Percentiles rank a stretch among this genome's conserved stretches.
Evolutionary conservation across 2,113 vertebrate genomes (phyloP).

Genomic region (Perca flavescens): DNA sequence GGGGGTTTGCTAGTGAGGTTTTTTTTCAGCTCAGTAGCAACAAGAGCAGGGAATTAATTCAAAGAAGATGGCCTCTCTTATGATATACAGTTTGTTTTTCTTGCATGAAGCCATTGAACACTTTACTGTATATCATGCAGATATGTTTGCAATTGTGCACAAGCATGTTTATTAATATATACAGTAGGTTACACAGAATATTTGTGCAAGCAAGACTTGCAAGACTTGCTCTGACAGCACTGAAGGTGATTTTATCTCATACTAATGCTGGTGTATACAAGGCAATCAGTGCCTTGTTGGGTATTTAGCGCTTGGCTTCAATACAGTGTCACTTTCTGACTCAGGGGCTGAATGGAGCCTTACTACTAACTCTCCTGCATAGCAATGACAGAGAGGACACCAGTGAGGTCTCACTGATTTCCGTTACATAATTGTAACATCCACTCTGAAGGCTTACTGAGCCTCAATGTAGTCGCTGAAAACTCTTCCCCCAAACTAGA

Average conservation of each 20-base stretch:
- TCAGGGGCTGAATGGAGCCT: constrained; percentile 63
- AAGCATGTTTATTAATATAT: constrained; percentile 44
- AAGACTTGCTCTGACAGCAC: constrained; percentile 4
- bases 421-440: constrained; percentile 26
- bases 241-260: constrained; percentile 25
- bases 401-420: constrained; percentile 40
- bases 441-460: neutral
- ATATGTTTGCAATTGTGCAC: constrained; percentile 32
- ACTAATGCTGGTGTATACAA: constrained; percentile 33
- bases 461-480: neutral
- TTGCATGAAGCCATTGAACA: constrained; percentile 7
- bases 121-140: constrained; percentile 7
- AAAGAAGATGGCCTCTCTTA: constrained; percentile 46
- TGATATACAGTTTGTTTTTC: constrained; percentile 63
- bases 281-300: constrained; percentile 51
- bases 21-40: constrained; percentile 61
- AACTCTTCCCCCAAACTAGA: neutral
- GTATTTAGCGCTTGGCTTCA: constrained; percentile 61
- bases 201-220: neutral
- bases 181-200: constrained; percentile 13
- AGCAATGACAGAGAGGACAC: constrained; percentile 62
- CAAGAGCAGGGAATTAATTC: constrained; percentile 56
- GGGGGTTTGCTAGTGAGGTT: neutral
- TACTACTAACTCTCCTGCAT: constrained; percentile 62
- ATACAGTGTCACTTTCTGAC: constrained; percentile 64